phyloP scores from a whole-genome alignment of 2,888 invertebrate genomes.

The Tachystola acroxantha region DNA sequence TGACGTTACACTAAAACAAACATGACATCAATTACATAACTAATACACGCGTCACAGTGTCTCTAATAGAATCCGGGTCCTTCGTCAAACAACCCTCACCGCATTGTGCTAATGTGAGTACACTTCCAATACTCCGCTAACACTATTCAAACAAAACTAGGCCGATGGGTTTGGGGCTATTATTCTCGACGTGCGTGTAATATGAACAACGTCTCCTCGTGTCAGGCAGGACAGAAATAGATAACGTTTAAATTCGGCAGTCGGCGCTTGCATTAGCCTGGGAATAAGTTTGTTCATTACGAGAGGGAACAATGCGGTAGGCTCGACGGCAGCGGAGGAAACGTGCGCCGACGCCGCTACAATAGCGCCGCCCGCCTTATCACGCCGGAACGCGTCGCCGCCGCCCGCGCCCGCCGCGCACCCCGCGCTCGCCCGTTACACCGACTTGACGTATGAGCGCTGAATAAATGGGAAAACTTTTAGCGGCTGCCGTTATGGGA shows the following conservation, averaged over 20 bases:
- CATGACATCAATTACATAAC: constrained; percentile 35
- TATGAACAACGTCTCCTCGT: constrained; percentile 29
- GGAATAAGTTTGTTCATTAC: constrained; percentile 78
- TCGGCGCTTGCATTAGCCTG: constrained; percentile 59
- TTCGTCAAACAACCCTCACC: constrained; percentile 58
- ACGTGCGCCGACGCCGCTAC: constrained; percentile 76
- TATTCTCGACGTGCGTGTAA: constrained; percentile 43
- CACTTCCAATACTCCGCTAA: constrained; percentile 52
- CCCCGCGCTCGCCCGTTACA: constrained; percentile 23
- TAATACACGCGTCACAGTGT: constrained; percentile 12
- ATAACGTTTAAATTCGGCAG: constrained; percentile 65
- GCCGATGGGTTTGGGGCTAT: constrained; percentile 56
- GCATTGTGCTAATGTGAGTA: constrained; percentile 57
- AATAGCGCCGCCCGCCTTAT: constrained; percentile 70
- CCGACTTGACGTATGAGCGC: constrained; percentile 67
- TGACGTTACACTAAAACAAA: constrained; percentile 22
- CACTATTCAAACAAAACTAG: constrained; percentile 68
- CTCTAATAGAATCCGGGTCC: constrained; percentile 53
- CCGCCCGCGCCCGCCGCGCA: constrained; percentile 16
- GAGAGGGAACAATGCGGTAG: constrained; percentile 66
- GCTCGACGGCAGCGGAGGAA: constrained; percentile 72
- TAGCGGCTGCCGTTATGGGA: constrained; percentile 61
- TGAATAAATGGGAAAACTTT: constrained; percentile 78
- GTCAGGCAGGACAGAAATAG: constrained; percentile 40
- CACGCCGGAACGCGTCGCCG: constrained; percentile 71